These are phyloP conservation scores for Gobio occitaniae DNA, from an alignment of 2,797 vertebrate species.

Conservation along the genomic window DNA sequence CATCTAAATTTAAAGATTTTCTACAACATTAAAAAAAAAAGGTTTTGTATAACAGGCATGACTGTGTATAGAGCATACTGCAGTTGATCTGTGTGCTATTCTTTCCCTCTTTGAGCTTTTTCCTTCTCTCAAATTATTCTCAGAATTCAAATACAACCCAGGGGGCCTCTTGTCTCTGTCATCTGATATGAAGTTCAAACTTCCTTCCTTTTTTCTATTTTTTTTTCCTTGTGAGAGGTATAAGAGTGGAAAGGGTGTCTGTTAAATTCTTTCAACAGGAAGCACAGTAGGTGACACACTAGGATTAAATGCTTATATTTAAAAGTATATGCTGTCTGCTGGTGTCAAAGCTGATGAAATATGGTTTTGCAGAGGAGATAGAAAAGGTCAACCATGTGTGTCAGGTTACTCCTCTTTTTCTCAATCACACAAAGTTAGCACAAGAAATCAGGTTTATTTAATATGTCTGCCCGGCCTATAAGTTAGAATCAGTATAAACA, in stretches of 20 bases:
- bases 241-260: slow-evolving; percentile 62
- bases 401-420: background rate
- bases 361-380: slow-evolving; percentile 55
- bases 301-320: slow-evolving; percentile 81
- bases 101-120: slow-evolving; percentile 4
- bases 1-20: background rate
- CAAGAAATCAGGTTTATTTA: background rate
- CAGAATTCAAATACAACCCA: slow-evolving; percentile 47
- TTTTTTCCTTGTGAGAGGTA: slow-evolving; percentile 43
- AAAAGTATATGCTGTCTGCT: slow-evolving; percentile 73
- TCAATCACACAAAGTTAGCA: background rate
- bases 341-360: slow-evolving; percentile 77
- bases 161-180: slow-evolving; percentile 52
- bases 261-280: slow-evolving; percentile 65
- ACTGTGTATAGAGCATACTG: background rate
- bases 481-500: background rate
- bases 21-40: background rate
- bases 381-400: slow-evolving; percentile 1
- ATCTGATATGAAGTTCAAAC: slow-evolving; percentile 56
- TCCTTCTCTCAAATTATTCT: slow-evolving; percentile 35
- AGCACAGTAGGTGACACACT: slow-evolving; percentile 57
- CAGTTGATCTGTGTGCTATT: background rate
- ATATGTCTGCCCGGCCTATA: background rate
- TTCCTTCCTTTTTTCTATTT: slow-evolving; percentile 37
- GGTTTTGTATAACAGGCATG: slow-evolving; percentile 3